phyloP scores from a whole-genome alignment of 2,888 invertebrate species.

The Agrilus cyanescens region DNA sequence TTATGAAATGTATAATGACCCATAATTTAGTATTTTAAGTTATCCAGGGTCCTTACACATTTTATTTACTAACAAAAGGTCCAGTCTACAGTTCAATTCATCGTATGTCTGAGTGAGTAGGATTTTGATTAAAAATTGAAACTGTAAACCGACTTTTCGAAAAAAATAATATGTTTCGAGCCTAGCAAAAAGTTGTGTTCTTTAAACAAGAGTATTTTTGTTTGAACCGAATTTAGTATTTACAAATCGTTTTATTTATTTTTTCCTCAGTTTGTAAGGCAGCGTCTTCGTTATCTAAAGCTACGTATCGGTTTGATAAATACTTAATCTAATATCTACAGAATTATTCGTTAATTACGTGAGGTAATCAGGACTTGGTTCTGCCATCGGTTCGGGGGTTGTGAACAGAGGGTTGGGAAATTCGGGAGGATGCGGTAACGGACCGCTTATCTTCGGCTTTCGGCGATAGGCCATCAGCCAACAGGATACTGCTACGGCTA shows the following conservation, averaged over 20 bases:
- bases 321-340: neutral
- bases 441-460: slow-evolving; percentile 76
- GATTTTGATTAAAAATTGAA: neutral
- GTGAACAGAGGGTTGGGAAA: slow-evolving; percentile 90
- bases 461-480: slow-evolving; percentile 91
- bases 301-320: slow-evolving; percentile 1
- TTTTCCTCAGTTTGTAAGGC: too few species aligned
- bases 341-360: slow-evolving; percentile 32
- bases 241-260: too few species aligned
- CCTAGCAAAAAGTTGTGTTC: neutral
- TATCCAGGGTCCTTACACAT: slow-evolving; percentile 5
- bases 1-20: neutral
- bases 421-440: slow-evolving; percentile 88
- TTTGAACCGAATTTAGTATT: neutral
- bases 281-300: neutral
- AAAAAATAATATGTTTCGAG: too few species aligned
- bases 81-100: neutral
- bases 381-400: slow-evolving; percentile 66
- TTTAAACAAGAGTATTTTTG: slow-evolving; percentile 4
- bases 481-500: slow-evolving; percentile 88
- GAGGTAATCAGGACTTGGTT: slow-evolving; percentile 73
- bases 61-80: slow-evolving; percentile 1
- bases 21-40: neutral
- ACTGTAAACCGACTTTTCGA: neutral
- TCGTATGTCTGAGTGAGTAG: slow-evolving; percentile 1